A percentile compares a stretch with the other conserved stretches of the same genome.
Conservation (phyloP, 2,888 invertebrate genomes). For the Coremacera marginata region DNA sequence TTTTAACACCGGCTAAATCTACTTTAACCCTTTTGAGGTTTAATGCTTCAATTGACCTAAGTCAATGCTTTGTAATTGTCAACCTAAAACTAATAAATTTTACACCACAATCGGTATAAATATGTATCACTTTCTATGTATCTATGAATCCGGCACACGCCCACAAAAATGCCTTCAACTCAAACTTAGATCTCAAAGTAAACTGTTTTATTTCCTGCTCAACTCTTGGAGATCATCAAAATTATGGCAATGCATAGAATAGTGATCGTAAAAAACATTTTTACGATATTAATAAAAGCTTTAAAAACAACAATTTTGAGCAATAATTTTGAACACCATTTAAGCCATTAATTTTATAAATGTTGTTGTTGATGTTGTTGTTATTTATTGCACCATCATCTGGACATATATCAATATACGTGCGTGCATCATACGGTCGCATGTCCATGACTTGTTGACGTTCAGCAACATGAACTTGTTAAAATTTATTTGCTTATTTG, state of each 20-base stretch:
- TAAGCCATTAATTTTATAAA: neutral
- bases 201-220: neutral
- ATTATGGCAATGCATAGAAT: neutral
- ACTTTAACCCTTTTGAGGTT: no score
- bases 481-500: neutral
- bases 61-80: no score
- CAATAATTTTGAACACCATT: constrained; percentile 5
- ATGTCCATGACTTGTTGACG: constrained; percentile 3
- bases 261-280: neutral
- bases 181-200: no score
- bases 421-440: neutral
- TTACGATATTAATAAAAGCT: neutral
- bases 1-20: no score
- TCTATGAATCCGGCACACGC: no score
- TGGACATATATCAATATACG: constrained; percentile 3
- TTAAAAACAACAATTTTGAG: neutral
- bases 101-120: no score
- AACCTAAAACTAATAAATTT: no score
- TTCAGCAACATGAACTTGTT: neutral
- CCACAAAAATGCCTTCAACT: no score
- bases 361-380: neutral
- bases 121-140: no score
- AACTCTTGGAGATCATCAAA: neutral
- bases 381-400: constrained; percentile 11
- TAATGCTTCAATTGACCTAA: no score